Evolutionary conservation across 92 coral and sea anemone genomes (phyloP).

Genomic region (Bergia puertoricense): DNA sequence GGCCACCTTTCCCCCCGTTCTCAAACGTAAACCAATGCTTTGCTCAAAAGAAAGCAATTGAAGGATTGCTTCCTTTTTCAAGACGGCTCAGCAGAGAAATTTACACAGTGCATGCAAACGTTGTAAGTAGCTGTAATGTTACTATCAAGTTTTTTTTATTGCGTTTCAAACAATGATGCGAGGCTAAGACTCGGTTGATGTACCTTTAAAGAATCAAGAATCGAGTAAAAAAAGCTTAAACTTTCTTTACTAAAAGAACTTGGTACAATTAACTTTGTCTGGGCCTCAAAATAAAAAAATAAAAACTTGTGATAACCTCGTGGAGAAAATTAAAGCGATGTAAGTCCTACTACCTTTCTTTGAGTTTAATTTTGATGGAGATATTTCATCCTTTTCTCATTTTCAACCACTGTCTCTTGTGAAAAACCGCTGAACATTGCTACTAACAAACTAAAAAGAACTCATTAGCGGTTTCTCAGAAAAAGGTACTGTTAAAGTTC

Average conservation of each 20-base stretch:
- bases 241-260: no score
- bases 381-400: background rate
- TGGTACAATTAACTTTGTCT: no score
- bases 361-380: background rate
- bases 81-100: constrained; percentile 11
- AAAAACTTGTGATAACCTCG: background rate
- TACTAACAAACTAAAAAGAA: background rate
- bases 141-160: no score
- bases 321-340: background rate
- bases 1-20: background rate
- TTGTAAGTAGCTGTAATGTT: background rate
- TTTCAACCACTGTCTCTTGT: background rate
- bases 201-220: background rate
- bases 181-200: background rate
- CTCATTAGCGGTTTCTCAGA: background rate
- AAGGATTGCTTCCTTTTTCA: constrained; percentile 21
- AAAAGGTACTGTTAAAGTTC: background rate
- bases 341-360: background rate
- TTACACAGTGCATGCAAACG: background rate
- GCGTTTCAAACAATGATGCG: background rate
- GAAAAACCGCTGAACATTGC: constrained; percentile 4
- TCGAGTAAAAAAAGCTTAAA: no score
- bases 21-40: background rate
- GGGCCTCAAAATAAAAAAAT: background rate
- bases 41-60: background rate